phyloP scores from a whole-genome alignment of 2,797 vertebrate genomes.

The Antennarius maculatus region DNA sequence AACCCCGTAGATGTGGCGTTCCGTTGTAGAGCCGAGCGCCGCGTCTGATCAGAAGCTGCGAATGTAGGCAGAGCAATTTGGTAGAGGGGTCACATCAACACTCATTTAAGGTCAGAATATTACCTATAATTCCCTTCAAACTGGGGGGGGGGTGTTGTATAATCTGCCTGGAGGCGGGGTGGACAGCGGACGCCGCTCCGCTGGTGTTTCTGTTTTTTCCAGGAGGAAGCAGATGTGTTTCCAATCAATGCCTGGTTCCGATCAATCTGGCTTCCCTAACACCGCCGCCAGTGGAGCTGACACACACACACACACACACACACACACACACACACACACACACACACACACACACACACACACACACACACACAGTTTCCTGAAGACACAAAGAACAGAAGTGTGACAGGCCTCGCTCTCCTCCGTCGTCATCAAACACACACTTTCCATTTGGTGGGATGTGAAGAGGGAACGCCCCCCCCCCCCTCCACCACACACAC shows the following conservation, averaged over 20 bases:
- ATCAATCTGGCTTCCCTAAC: conserved; percentile 56
- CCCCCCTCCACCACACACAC: too few relatives aligned
- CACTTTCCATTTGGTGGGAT: too few relatives aligned
- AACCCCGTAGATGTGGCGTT: conserved; percentile 19
- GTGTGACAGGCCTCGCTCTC: too few relatives aligned
- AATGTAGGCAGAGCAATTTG: too few relatives aligned
- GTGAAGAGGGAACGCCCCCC: too few relatives aligned
- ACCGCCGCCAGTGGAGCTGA: conserved; percentile 44
- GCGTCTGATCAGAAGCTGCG: too few relatives aligned
- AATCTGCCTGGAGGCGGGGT: conserved; percentile 11
- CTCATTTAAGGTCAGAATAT: conserved; percentile 12
- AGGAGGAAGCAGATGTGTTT: conserved; percentile 55
- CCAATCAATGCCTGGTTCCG: conserved; percentile 49
- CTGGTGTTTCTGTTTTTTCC: conserved; percentile 24
- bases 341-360: not conserved
- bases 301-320: conserved; percentile 39
- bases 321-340: not conserved
- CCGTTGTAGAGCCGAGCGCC: conserved; percentile 1
- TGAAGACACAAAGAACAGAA: too few relatives aligned
- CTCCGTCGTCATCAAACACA: too few relatives aligned
- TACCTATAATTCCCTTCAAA: not conserved
- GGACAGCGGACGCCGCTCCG: not conserved
- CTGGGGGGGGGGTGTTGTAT: not conserved
- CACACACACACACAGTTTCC: not conserved
- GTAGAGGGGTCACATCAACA: not conserved